Evolutionary conservation across 2,113 vertebrate species (phyloP).

Genomic region (Casuarius casuarius): DNA sequence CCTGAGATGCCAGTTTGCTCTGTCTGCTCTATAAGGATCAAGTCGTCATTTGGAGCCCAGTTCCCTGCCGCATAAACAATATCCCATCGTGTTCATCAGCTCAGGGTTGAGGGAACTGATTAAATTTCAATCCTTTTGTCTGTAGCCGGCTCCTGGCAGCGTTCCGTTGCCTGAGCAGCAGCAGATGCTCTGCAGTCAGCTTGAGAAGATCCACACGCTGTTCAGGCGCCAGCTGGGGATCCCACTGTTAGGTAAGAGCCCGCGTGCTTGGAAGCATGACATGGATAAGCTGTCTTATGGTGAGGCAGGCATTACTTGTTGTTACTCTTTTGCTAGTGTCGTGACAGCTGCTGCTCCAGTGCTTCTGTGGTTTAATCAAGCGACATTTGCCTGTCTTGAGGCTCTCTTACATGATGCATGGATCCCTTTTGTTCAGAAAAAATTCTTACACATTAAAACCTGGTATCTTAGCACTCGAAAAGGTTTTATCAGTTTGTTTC

Average conservation of each 20-base stretch:
- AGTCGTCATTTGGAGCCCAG: neutral
- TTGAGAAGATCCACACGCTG: slow-evolving; percentile 89
- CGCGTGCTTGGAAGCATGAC: accelerated
- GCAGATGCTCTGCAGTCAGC: slow-evolving; percentile 87
- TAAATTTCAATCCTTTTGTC: slow-evolving; percentile 13
- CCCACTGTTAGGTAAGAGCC: slow-evolving; percentile 88
- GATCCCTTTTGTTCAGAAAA: neutral
- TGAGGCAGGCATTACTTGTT: neutral
- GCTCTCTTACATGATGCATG: neutral
- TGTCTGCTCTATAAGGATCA: neutral
- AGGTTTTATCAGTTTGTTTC: neutral
- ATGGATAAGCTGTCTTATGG: accelerated
- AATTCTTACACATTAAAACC: neutral
- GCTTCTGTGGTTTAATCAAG: accelerated
- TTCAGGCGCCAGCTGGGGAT: slow-evolving; percentile 93
- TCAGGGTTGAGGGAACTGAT: neutral
- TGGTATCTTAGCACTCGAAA: too few relatives aligned
- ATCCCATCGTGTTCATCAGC: neutral
- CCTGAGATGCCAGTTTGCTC: neutral
- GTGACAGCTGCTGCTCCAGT: neutral
- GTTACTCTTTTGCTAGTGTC: neutral
- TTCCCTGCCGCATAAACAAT: neutral
- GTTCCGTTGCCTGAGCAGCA: slow-evolving; percentile 87
- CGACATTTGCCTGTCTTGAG: neutral
- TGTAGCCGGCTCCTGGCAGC: slow-evolving; percentile 88